Percentiles rank a stretch among this genome's conserved stretches.
phyloP scores from a whole-genome alignment of 1,140 invertebrate species.

The Manduca sexta region DNA sequence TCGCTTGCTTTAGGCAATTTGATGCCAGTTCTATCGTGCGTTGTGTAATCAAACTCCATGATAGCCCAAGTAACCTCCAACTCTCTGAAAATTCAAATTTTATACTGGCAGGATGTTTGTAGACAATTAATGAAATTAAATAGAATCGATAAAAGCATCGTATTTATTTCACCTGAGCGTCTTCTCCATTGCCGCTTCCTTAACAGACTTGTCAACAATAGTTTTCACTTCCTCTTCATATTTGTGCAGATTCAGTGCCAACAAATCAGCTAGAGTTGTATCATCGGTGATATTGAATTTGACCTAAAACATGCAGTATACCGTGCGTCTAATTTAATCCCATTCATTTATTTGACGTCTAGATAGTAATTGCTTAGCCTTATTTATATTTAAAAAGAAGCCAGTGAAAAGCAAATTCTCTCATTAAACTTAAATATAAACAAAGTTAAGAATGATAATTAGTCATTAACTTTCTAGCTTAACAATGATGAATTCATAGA shows the following conservation, averaged over 20 bases:
- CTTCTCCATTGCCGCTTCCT: conserved; percentile 97
- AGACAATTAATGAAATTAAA: neutral
- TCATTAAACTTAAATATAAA: too few relatives aligned
- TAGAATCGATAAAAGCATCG: too few relatives aligned
- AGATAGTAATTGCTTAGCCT: too few relatives aligned
- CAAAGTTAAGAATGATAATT: too few relatives aligned
- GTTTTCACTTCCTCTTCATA: conserved; percentile 96
- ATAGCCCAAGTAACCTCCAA: conserved; percentile 86
- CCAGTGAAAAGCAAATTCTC: too few relatives aligned
- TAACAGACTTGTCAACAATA: conserved; percentile 96
- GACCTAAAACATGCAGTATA: conserved; percentile 71
- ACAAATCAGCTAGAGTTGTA: conserved; percentile 88
- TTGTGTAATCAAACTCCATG: conserved; percentile 88
- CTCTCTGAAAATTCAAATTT: conserved; percentile 74
- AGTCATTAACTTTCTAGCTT: too few relatives aligned
- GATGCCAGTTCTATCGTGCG: conserved; percentile 86
- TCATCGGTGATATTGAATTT: conserved; percentile 83
- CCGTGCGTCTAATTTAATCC: too few relatives aligned
- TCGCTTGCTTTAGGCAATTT: conserved; percentile 87
- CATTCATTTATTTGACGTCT: too few relatives aligned
- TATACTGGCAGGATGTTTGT: neutral
- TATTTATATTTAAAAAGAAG: too few relatives aligned
- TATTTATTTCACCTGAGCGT: conserved; percentile 74
- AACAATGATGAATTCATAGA: too few relatives aligned
- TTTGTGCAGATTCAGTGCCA: conserved; percentile 91